These are phyloP conservation scores for Protodeltote pygarga DNA, from an alignment of 2,888 invertebrate species.

Conservation along the genomic window DNA sequence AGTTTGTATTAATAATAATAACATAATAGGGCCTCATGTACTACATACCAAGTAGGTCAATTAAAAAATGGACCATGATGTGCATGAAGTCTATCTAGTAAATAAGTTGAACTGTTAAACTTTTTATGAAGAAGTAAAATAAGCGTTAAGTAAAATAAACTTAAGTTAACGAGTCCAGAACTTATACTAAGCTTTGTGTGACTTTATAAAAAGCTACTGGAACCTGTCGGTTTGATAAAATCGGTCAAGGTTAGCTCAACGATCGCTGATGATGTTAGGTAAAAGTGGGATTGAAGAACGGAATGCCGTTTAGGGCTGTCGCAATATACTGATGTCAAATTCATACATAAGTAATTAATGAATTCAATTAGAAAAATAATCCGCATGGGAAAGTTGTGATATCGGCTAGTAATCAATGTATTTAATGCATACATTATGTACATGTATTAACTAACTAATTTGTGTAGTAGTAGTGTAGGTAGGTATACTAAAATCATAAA, in stretches of 20 bases:
- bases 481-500: too few species aligned
- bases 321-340: slow-evolving; percentile 10
- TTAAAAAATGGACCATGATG: too few species aligned
- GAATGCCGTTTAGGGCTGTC: slow-evolving; percentile 41
- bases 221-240: slow-evolving; percentile 36
- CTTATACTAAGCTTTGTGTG: slow-evolving; percentile 23
- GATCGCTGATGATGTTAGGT: slow-evolving; percentile 36
- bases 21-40: too few species aligned
- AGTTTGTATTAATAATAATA: too few species aligned
- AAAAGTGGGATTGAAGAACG: slow-evolving; percentile 38
- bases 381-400: slow-evolving; percentile 29
- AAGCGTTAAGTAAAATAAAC: too few species aligned
- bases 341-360: slow-evolving; percentile 21
- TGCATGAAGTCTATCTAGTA: too few species aligned
- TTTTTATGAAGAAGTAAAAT: too few species aligned
- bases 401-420: neutral
- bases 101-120: too few species aligned
- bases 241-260: slow-evolving; percentile 46
- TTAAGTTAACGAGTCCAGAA: too few species aligned
- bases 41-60: too few species aligned
- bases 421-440: neutral
- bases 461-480: too few species aligned
- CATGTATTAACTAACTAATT: neutral
- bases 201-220: slow-evolving; percentile 8
- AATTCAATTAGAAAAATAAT: slow-evolving; percentile 29